A percentile compares a stretch with the other conserved stretches of the same genome.
These are phyloP conservation scores for Tachysurus fulvidraco DNA, from an alignment of 2,113 vertebrate genomes.

Conservation along the genomic window DNA sequence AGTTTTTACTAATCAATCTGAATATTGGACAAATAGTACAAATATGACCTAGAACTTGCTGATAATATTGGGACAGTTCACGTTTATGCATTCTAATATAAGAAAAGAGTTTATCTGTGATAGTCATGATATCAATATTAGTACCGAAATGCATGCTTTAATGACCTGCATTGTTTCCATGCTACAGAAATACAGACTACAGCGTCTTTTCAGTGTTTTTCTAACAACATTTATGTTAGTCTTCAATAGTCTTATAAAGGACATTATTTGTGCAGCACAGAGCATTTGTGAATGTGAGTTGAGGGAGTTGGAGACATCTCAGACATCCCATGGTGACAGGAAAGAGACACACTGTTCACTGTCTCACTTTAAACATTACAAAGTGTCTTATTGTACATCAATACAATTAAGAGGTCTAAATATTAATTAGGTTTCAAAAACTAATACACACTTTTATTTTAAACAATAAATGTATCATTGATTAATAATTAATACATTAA, in stretches of 20 bases:
- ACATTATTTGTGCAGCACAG: neutral
- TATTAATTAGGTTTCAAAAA: neutral
- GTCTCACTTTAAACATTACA: slow-evolving; percentile 20
- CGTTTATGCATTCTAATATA: neutral
- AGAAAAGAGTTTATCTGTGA: neutral
- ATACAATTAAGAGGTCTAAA: neutral
- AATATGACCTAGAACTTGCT: neutral
- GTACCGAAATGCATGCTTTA: neutral
- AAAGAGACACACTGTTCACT: slow-evolving; percentile 31
- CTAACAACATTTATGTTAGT: neutral
- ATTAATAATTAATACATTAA: neutral
- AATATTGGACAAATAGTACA: neutral
- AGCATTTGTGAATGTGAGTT: slow-evolving; percentile 26
- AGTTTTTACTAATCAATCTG: neutral
- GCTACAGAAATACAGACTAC: neutral
- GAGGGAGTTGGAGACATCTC: slow-evolving; percentile 45
- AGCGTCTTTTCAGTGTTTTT: neutral
- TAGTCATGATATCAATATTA: neutral
- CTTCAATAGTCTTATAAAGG: neutral
- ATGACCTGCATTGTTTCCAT: neutral
- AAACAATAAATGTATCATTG: too few species aligned
- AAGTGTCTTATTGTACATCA: neutral
- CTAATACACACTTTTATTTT: neutral
- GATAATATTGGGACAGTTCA: neutral
- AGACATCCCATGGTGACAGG: slow-evolving; percentile 34